These are phyloP conservation scores for Fragum sueziense DNA, from an alignment of 2,888 invertebrate species.

Conservation along the genomic window DNA sequence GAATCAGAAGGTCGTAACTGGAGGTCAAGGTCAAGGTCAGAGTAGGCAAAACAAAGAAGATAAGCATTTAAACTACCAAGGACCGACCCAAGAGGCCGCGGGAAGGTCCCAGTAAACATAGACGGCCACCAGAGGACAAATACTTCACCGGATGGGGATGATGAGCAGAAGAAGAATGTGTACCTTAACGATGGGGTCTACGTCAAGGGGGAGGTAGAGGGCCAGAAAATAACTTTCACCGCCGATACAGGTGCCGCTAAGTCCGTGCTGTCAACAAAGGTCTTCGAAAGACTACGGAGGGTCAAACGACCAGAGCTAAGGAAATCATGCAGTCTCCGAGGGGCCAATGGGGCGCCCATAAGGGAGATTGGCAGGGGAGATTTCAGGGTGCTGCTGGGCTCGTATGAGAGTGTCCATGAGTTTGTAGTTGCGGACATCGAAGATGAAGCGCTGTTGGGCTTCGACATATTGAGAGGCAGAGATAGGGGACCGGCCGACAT, in stretches of 20 bases:
- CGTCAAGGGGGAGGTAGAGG: conserved; percentile 10
- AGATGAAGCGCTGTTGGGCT: conserved; percentile 47
- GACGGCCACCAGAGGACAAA: neutral
- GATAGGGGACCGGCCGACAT: conserved; percentile 41
- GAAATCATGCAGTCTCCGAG: neutral
- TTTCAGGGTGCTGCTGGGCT: conserved; percentile 22
- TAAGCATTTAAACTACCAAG: neutral
- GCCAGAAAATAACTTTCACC: neutral
- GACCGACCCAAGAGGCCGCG: neutral
- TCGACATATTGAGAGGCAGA: conserved; percentile 35
- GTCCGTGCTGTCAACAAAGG: too few species aligned
- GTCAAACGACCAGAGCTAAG: too few species aligned
- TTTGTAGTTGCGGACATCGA: conserved; percentile 48
- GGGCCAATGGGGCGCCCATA: conserved; percentile 25
- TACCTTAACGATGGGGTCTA: conserved; percentile 1
- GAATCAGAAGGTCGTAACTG: neutral
- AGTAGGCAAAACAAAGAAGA: neutral
- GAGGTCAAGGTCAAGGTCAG: neutral
- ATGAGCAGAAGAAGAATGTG: neutral
- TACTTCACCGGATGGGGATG: neutral
- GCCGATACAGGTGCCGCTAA: too few species aligned
- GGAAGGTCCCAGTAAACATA: neutral
- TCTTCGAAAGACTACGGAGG: neutral
- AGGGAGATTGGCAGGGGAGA: conserved; percentile 28
- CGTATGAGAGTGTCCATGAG: neutral